These are phyloP conservation scores for Dendrophyllia cribrosa DNA, from an alignment of 64 coral and sea anemone species.

Conservation along the genomic window DNA sequence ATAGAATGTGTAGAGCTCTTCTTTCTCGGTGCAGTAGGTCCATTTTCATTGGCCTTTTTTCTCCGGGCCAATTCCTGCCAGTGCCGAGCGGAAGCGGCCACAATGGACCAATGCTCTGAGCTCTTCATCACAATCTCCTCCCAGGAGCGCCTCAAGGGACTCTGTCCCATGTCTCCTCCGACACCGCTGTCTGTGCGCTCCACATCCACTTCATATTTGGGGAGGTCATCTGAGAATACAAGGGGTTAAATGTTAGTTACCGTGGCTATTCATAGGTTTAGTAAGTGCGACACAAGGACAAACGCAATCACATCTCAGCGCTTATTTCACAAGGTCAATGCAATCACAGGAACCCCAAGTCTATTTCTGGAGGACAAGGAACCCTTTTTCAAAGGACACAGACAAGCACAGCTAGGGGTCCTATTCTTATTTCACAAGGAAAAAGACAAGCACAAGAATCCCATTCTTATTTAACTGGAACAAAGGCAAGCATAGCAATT, in stretches of 20 bases:
- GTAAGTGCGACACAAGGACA: too few relatives aligned
- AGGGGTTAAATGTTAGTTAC: not conserved
- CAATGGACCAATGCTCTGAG: slow-evolving; percentile 88
- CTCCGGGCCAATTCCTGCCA: slow-evolving; percentile 80
- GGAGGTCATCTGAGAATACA: not conserved
- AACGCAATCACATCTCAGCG: too few relatives aligned
- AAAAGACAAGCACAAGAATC: too few relatives aligned
- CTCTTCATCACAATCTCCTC: slow-evolving; percentile 91
- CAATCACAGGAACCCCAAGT: too few relatives aligned
- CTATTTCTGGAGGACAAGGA: too few relatives aligned
- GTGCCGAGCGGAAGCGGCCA: slow-evolving; percentile 80
- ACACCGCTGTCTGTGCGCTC: slow-evolving; percentile 92
- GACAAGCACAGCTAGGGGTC: too few relatives aligned
- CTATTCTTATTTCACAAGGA: too few relatives aligned
- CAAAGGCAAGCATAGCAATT: too few relatives aligned
- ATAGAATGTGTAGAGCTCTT: slow-evolving; percentile 43
- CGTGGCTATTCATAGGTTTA: not conserved
- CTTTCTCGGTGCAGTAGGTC: not conserved
- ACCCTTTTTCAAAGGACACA: too few relatives aligned
- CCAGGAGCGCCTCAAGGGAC: slow-evolving; percentile 68
- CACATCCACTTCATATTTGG: slow-evolving; percentile 75
- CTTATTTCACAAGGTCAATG: too few relatives aligned
- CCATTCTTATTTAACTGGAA: too few relatives aligned
- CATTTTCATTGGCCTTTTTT: slow-evolving; percentile 40
- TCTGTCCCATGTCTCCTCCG: slow-evolving; percentile 81